Base-by-base conservation (phyloP, 2,797 vertebrate genomes). In the Sebastiscus tertius region DNA sequence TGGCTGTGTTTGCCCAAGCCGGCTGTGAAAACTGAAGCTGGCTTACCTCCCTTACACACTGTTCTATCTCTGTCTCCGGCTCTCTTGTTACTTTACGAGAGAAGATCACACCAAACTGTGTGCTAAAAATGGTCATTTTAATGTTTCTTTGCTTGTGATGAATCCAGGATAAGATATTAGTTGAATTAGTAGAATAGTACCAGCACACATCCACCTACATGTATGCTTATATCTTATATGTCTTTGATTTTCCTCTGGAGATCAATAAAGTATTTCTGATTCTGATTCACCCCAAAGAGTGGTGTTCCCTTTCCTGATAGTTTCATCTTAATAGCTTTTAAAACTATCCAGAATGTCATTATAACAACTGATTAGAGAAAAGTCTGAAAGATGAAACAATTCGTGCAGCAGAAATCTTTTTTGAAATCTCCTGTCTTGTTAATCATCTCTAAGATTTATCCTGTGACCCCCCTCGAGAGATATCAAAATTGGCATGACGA, bases 11-110 rank as follows among this genome's bases (percentile, higher is more conserved):
- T 79, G 66, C 16, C 61, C 54, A 69, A 22, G 64, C 61, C 12
- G 62, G 77, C 85, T 87, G 74, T 81, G 79, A 77, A 81, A 83
- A 77, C 71, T n/a, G 26, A 74, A 74, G 60, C 58, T 64, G 79
- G 55, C 62, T 75, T 58, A 56, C 46, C 56, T 70, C 22, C 12
- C 14, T 58, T 24, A 62, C 72, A 68, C 27, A 36, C 24, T 75
- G 67, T 75, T 69, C 65, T 29, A 18, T 54, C 52, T n/a, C 52
- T 46, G 54, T 66, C 54, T 75, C 22, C 3, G 1, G 27, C 20
- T 42, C 29, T 24, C 18, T 16, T 64, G 52, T 36, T 76, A 64
- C 33, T 33, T 78, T n/a, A 58, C 29, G 11, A 70, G 54, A n/a
- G 49, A 59, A 72, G 9, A 81, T 62, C n/a, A 49, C 18, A 74